These are phyloP conservation scores for Atta cephalotes DNA, from an alignment of 1,140 invertebrate species.

Conservation along the genomic window DNA sequence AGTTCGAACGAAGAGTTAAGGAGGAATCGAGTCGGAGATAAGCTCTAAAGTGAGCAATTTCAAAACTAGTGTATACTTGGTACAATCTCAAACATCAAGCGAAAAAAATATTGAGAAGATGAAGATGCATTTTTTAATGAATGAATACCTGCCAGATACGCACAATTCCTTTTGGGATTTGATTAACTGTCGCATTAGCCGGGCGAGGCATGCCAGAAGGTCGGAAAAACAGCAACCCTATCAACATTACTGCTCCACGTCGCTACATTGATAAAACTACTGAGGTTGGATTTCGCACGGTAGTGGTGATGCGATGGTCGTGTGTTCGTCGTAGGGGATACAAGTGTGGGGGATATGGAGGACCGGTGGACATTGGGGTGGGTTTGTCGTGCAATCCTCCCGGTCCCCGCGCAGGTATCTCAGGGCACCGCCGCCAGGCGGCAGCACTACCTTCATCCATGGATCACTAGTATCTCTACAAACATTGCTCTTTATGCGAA, in stretches of 20 bases:
- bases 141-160: neutral
- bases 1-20: neutral
- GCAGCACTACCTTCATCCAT: conserved; percentile 53
- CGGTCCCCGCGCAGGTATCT: conserved; percentile 38
- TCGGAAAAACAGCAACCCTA: neutral
- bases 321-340: conserved; percentile 25
- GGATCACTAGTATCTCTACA: too few species aligned
- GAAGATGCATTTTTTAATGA: neutral
- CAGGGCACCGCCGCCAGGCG: conserved; percentile 77
- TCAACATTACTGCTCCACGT: neutral
- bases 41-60: neutral
- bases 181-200: neutral
- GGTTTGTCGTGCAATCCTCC: conserved; percentile 68
- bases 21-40: neutral
- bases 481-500: too few species aligned
- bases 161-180: neutral
- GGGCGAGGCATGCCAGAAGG: neutral
- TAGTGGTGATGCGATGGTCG: conserved; percentile 41
- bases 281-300: conserved; percentile 27
- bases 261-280: conserved; percentile 9
- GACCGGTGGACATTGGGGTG: conserved; percentile 60
- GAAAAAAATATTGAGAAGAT: neutral
- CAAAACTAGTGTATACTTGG: neutral
- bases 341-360: conserved; percentile 38
- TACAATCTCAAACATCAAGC: neutral